A percentile compares a stretch with the other conserved stretches of the same genome.
These are phyloP conservation scores for Pelagia noctiluca DNA, from an alignment of 30 jellyfish, hydroid and myxozoan genomes.

Conservation along the genomic window DNA sequence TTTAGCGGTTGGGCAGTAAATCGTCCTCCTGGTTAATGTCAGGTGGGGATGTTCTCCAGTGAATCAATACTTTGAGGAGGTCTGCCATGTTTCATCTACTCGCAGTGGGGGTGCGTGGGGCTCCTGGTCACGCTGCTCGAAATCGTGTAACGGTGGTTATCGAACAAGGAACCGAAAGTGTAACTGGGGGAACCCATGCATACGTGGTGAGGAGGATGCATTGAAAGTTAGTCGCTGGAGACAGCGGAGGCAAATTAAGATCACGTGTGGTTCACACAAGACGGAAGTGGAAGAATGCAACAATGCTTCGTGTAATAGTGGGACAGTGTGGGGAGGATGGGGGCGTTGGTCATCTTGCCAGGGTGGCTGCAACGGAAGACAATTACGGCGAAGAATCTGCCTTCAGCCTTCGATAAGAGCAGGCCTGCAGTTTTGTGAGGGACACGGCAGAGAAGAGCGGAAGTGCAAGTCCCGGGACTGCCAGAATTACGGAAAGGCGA, in stretches of 20 bases:
- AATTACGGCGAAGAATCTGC: constrained; percentile 79
- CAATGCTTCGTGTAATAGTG: constrained; percentile 65
- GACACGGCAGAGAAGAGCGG: constrained; percentile 68
- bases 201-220: constrained; percentile 13
- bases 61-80: no score
- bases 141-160: constrained; percentile 87
- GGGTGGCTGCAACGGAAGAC: constrained; percentile 83
- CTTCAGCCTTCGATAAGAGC: constrained; percentile 62
- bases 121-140: constrained; percentile 86
- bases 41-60: no score
- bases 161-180: constrained; percentile 86
- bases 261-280: constrained; percentile 78
- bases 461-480: constrained; percentile 59
- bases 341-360: constrained; percentile 84
- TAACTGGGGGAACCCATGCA: constrained; percentile 58
- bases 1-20: no score
- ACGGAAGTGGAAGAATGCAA: constrained; percentile 80
- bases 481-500: constrained; percentile 65
- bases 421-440: constrained; percentile 77
- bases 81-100: constrained; percentile 75
- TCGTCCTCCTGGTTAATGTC: no score
- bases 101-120: constrained; percentile 94
- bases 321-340: constrained; percentile 94
- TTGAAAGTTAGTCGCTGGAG: constrained; percentile 66
- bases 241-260: constrained; percentile 21